These are phyloP conservation scores for Girardinichthys multiradiatus DNA, from an alignment of 2,113 vertebrate genomes.

Conservation along the genomic window DNA sequence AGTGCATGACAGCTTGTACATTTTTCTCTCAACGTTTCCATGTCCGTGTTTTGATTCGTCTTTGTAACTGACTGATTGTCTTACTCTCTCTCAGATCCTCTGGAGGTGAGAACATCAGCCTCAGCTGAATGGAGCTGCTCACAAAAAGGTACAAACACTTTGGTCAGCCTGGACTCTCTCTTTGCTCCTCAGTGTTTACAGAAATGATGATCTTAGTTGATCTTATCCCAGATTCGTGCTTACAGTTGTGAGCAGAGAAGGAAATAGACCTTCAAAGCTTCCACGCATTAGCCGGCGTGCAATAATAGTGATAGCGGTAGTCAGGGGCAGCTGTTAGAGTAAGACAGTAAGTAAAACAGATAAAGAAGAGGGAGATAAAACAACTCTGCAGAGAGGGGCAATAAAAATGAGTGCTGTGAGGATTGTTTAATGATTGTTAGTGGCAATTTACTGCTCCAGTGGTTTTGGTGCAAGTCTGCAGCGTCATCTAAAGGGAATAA, in stretches of 20 bases:
- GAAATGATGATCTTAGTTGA: not conserved
- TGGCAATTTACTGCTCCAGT: conserved; percentile 55
- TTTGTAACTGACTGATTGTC: not conserved
- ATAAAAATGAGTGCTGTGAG: conserved; percentile 19
- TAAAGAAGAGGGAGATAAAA: conserved; percentile 26
- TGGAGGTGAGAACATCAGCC: conserved; percentile 60
- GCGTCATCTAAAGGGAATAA: conserved; percentile 18
- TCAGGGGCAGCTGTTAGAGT: conserved; percentile 29
- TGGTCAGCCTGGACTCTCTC: not conserved
- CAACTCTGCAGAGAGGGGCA: conserved; percentile 15
- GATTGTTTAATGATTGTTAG: conserved; percentile 27
- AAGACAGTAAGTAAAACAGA: conserved; percentile 2
- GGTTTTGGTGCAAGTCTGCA: conserved; percentile 23
- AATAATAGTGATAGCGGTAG: conserved; percentile 30
- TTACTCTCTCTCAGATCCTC: conserved; percentile 66
- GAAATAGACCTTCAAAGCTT: conserved; percentile 29
- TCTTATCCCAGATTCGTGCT: not conserved
- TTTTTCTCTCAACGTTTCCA: not conserved
- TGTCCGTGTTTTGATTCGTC: not conserved
- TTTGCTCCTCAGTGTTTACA: not conserved
- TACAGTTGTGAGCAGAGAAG: conserved; percentile 11
- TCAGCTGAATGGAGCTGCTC: conserved; percentile 78
- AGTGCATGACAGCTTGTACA: not conserved
- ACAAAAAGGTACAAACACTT: conserved; percentile 54
- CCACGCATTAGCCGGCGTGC: conserved; percentile 28